These are phyloP conservation scores for Narcine bancroftii DNA, from an alignment of 2,113 vertebrate species.

Conservation along the genomic window DNA sequence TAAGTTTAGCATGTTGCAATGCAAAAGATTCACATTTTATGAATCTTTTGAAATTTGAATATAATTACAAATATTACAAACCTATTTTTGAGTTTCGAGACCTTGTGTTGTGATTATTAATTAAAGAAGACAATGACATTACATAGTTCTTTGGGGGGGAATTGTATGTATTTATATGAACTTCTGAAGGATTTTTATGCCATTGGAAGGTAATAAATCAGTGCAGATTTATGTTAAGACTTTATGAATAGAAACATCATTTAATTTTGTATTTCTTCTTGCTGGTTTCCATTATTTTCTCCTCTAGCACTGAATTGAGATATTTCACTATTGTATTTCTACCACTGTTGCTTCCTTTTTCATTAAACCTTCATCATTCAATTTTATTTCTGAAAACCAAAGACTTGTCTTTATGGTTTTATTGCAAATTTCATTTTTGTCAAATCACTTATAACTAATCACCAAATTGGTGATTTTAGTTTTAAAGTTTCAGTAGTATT, in stretches of 20 bases:
- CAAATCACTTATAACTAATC: not conserved
- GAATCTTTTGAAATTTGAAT: too few species aligned
- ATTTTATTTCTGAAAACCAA: not conserved
- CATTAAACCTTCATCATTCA: not conserved
- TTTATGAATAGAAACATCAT: not conserved
- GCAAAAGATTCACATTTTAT: not conserved
- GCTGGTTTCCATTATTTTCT: not conserved
- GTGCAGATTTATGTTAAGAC: not conserved
- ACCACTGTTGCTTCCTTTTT: not conserved
- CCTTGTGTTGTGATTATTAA: not conserved
- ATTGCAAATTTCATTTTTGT: not conserved
- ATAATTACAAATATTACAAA: not conserved
- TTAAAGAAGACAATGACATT: not conserved
- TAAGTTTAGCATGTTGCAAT: not conserved
- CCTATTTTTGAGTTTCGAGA: not conserved
- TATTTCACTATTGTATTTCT: not conserved
- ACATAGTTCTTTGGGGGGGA: not conserved
- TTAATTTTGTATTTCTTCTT: not conserved
- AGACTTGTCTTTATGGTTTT: not conserved
- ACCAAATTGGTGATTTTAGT: too few species aligned
- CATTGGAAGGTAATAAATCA: not conserved
- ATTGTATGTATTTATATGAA: not conserved
- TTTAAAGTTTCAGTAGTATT: too few species aligned
- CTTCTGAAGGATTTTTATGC: not conserved
- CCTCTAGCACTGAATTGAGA: not conserved